phyloP scores from a whole-genome alignment of 2,888 invertebrate genomes.

The Cataglyphis livida region DNA sequence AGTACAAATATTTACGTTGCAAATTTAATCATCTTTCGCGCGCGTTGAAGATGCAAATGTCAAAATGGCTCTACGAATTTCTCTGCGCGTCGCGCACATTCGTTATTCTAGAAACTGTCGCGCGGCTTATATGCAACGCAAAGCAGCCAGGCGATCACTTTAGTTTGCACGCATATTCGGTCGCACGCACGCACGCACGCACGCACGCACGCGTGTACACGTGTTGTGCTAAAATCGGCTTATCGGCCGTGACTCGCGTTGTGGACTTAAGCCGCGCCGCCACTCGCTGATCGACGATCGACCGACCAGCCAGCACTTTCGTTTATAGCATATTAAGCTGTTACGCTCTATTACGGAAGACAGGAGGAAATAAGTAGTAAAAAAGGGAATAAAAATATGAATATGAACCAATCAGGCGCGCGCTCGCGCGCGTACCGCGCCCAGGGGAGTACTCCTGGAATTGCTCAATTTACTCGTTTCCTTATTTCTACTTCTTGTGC shows the following conservation, averaged over 20 bases:
- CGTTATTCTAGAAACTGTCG: constrained; percentile 22
- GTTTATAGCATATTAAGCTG: constrained; percentile 56
- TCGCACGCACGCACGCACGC: constrained; percentile 31
- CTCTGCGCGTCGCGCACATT: neutral
- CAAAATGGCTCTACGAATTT: neutral
- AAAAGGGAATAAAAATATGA: constrained; percentile 49
- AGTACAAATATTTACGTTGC: neutral
- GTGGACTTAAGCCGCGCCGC: constrained; percentile 37
- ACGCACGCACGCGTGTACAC: constrained; percentile 38
- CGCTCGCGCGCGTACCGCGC: constrained; percentile 31
- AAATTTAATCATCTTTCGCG: neutral
- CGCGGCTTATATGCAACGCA: constrained; percentile 28
- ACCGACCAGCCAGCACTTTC: constrained; percentile 48
- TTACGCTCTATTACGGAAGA: constrained; percentile 51
- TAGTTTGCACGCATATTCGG: constrained; percentile 43
- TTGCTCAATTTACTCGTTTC: constrained; percentile 55
- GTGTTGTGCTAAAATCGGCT: constrained; percentile 59
- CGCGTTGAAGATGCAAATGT: neutral
- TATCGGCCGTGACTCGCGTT: constrained; percentile 47
- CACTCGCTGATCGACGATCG: constrained; percentile 44
- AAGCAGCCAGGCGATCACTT: constrained; percentile 5
- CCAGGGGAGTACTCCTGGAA: constrained; percentile 41
- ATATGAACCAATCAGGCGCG: constrained; percentile 51
- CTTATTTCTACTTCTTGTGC: constrained; percentile 51
- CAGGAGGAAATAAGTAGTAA: constrained; percentile 52